Evolutionary conservation across 2,888 invertebrate species (phyloP).

Genomic region (Podotricha telesiphe): DNA sequence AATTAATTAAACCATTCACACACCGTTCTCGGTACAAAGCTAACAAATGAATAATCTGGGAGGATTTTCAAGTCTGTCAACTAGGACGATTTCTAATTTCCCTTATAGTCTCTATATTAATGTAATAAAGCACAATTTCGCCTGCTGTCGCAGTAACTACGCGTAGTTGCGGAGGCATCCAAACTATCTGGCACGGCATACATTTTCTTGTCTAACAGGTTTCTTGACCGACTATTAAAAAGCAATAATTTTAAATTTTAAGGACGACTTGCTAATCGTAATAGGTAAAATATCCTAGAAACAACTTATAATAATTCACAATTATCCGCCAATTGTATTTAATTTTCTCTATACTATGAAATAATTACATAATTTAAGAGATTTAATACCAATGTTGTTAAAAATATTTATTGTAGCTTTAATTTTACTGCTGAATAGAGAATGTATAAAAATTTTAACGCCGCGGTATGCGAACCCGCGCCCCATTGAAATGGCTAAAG

Average conservation of each 20-base stretch:
- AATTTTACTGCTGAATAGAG: constrained; percentile 26
- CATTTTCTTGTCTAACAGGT: constrained; percentile 48
- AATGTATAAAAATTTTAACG: no score
- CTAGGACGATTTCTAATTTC: constrained; percentile 43
- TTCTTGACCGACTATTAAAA: constrained; percentile 43
- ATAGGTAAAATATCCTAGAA: constrained; percentile 7
- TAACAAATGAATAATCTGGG: constrained; percentile 73
- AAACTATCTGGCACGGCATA: constrained; percentile 49
- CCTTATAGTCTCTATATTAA: constrained; percentile 26
- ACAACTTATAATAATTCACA: constrained; percentile 3
- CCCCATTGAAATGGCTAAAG: no score
- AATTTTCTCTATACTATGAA: background rate
- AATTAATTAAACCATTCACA: constrained; percentile 26
- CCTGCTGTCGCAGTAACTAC: constrained; percentile 28
- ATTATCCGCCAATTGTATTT: constrained; percentile 2
- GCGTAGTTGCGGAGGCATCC: constrained; percentile 45
- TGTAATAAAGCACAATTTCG: constrained; percentile 33
- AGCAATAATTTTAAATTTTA: constrained; percentile 36
- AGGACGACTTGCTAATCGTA: constrained; percentile 20
- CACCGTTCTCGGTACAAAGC: constrained; percentile 60
- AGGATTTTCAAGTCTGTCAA: constrained; percentile 58
- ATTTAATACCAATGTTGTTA: no score
- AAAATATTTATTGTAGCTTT: constrained; percentile 23
- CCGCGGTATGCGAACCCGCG: no score
- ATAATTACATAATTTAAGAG: no score